phyloP scores from a whole-genome alignment of 2,888 invertebrate species.

The Psococerastis gibbosa region DNA sequence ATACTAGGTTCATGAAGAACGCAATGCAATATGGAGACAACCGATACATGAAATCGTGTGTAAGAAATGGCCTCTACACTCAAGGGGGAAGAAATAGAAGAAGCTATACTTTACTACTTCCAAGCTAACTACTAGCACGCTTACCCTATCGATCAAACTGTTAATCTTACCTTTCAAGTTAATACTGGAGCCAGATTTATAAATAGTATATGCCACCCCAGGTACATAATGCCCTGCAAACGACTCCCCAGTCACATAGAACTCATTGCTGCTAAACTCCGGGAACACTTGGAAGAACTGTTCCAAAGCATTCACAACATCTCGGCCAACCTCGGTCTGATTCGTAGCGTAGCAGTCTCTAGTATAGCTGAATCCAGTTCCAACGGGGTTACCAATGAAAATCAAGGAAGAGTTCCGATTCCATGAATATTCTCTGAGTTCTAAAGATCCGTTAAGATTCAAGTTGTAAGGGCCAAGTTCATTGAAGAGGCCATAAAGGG shows the following conservation, averaged over 20 bases:
- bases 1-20: too few relatives aligned
- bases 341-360: constrained; percentile 32
- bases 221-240: constrained; percentile 36
- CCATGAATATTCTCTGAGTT: constrained; percentile 33
- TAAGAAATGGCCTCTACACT: background rate
- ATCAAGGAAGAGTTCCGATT: constrained; percentile 34
- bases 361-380: constrained; percentile 43
- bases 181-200: constrained; percentile 25
- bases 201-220: constrained; percentile 31
- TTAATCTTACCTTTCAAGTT: constrained; percentile 19
- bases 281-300: constrained; percentile 41
- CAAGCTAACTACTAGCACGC: too few relatives aligned
- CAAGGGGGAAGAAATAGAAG: too few relatives aligned
- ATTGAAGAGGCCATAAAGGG: constrained; percentile 32
- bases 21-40: too few relatives aligned
- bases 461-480: constrained; percentile 38
- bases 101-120: background rate
- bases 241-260: constrained; percentile 40
- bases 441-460: constrained; percentile 24
- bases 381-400: constrained; percentile 44
- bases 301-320: constrained; percentile 30
- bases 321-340: constrained; percentile 33
- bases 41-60: too few relatives aligned
- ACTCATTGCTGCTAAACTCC: constrained; percentile 29
- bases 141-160: too few relatives aligned